These are phyloP conservation scores for Melanogrammus aeglefinus DNA, from an alignment of 2,797 vertebrate species.

Conservation along the genomic window DNA sequence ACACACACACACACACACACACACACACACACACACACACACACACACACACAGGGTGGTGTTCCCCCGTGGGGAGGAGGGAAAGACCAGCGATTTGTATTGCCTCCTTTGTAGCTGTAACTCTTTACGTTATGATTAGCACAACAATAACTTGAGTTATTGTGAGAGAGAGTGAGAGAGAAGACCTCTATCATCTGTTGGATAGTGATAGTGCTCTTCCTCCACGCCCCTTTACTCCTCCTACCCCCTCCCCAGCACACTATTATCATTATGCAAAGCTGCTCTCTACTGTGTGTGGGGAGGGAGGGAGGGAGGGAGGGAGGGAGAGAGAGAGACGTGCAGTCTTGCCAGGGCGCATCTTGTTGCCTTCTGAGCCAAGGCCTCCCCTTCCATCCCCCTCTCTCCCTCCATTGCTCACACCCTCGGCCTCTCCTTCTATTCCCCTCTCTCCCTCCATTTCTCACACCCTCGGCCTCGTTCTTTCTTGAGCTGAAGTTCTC, in stretches of 20 bases:
- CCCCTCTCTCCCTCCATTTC: neutral
- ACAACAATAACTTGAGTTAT: neutral
- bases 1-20: neutral
- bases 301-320: constrained; percentile 33
- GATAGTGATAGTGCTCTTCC: constrained; percentile 58
- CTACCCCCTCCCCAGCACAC: constrained; percentile 60
- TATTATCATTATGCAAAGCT: constrained; percentile 73
- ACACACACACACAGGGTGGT: neutral
- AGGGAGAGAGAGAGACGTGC: constrained; percentile 30
- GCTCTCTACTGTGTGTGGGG: constrained; percentile 8
- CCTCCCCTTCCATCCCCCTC: neutral
- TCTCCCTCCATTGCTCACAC: neutral
- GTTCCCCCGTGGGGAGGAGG: neutral
- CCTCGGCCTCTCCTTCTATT: neutral
- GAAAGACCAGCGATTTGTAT: constrained; percentile 9
- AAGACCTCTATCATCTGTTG: constrained; percentile 41
- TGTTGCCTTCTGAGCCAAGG: neutral
- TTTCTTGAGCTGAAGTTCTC: neutral
- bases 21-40: too few relatives aligned
- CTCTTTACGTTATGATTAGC: constrained; percentile 14
- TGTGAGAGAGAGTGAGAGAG: constrained; percentile 28
- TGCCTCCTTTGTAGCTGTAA: constrained; percentile 21
- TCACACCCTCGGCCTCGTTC: constrained; percentile 16
- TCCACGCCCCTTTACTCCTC: constrained; percentile 30
- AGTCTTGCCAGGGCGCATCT: neutral